Evolutionary conservation across 2,797 vertebrate genomes (phyloP).

Genomic region (Leucoraja ocellata): DNA sequence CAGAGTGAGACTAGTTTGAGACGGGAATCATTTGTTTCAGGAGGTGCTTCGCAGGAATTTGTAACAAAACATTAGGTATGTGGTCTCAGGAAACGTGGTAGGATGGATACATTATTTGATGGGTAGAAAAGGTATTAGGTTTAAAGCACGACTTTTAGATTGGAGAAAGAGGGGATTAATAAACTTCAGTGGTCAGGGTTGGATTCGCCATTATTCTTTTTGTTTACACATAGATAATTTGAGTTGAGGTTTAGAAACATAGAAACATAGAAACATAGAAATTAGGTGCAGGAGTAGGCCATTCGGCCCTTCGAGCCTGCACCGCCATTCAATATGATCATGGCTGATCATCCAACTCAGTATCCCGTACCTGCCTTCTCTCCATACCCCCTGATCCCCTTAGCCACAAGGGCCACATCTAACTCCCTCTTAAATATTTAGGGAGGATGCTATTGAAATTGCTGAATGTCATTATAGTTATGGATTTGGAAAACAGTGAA

Average conservation of each 20-base stretch:
- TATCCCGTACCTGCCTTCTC: too few species aligned
- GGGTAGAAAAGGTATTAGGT: neutral
- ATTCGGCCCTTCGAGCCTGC: too few species aligned
- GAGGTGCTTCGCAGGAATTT: neutral
- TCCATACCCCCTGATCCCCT: too few species aligned
- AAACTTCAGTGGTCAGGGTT: neutral
- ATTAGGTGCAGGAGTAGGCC: too few species aligned
- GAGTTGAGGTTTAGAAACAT: neutral
- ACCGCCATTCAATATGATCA: too few species aligned
- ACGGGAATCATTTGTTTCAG: neutral
- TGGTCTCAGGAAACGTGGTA: neutral
- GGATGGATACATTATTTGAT: neutral
- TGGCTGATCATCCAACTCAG: too few species aligned
- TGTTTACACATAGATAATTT: neutral
- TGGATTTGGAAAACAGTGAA: neutral
- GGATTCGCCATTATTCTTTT: neutral
- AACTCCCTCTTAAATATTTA: neutral
- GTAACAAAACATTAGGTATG: neutral
- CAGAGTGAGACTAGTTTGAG: neutral
- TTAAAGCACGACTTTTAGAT: neutral
- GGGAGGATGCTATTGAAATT: neutral
- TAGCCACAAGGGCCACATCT: too few species aligned
- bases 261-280: too few species aligned
- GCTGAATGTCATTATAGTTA: neutral
- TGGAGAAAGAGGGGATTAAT: neutral